phyloP scores from a whole-genome alignment of 1,140 invertebrate species.

The Cecropterus lyciades region DNA sequence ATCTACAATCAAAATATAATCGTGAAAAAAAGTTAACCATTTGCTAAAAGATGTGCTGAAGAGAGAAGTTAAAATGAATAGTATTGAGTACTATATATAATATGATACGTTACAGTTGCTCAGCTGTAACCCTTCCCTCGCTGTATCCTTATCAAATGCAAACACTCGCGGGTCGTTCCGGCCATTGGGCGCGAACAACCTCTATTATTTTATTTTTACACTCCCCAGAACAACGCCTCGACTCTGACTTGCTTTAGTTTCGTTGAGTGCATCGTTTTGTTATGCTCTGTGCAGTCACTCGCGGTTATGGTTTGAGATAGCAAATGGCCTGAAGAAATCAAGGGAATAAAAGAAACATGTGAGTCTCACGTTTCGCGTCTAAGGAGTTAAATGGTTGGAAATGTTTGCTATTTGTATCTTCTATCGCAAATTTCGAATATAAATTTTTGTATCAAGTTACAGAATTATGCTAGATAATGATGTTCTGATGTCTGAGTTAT shows the following conservation, averaged over 20 bases:
- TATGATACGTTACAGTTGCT: constrained; percentile 16
- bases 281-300: constrained; percentile 30
- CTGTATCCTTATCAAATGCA: constrained; percentile 73
- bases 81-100: no score
- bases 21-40: no score
- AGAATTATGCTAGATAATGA: no score
- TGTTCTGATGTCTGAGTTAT: no score
- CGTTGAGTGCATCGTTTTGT: constrained; percentile 35
- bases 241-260: constrained; percentile 31
- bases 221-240: constrained; percentile 50
- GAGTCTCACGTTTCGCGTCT: no score
- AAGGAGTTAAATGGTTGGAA: no score
- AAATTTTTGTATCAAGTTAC: no score
- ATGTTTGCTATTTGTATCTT: not conserved
- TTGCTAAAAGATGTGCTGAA: no score
- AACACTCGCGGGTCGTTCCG: constrained; percentile 73
- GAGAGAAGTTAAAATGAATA: no score
- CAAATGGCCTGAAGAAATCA: constrained; percentile 24
- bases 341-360: constrained; percentile 23
- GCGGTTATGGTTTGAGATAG: constrained; percentile 30
- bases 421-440: no score
- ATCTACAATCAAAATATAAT: no score
- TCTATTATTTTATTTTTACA: constrained; percentile 75
- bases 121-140: constrained; percentile 35
- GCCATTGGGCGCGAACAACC: constrained; percentile 65